Evolutionary conservation across 2,797 vertebrate genomes (phyloP).

Genomic region (Sebastes steindachneri): DNA sequence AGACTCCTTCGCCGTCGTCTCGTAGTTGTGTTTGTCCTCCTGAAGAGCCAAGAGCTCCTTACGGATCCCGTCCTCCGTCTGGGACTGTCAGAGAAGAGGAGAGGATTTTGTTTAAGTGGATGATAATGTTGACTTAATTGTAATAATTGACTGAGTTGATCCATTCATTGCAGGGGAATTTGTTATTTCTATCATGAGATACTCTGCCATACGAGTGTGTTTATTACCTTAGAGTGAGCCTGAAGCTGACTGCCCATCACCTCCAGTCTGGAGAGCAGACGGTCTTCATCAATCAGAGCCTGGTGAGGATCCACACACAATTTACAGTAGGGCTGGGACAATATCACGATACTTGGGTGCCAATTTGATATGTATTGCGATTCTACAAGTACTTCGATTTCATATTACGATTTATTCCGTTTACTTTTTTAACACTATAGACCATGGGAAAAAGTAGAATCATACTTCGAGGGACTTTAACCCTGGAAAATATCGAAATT

Average conservation of each 20-base stretch:
- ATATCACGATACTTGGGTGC: too few relatives aligned
- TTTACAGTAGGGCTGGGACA: background rate
- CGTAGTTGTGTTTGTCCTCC: constrained; percentile 99
- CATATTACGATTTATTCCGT: too few relatives aligned
- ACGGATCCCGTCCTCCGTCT: constrained; percentile 97
- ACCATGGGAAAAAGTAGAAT: too few relatives aligned
- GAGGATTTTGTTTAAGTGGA: background rate
- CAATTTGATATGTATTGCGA: too few relatives aligned
- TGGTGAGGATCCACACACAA: constrained; percentile 59
- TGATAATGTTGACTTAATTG: background rate
- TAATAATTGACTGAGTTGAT: background rate
- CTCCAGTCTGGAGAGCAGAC: constrained; percentile 96
- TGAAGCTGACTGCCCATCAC: constrained; percentile 99
- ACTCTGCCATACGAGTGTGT: background rate
- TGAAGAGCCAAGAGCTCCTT: constrained; percentile 96
- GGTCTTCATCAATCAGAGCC: constrained; percentile 99
- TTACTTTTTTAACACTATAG: too few relatives aligned
- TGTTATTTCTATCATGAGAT: background rate
- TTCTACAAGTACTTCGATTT: too few relatives aligned
- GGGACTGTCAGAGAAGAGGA: constrained; percentile 82
- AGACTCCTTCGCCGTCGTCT: constrained; percentile 98
- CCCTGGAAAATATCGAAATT: too few relatives aligned
- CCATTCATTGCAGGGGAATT: background rate
- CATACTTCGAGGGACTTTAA: too few relatives aligned
- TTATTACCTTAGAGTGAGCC: constrained; percentile 93